Evolutionary conservation across 2,888 invertebrate genomes (phyloP).

Genomic region (Eilema griseolum): DNA sequence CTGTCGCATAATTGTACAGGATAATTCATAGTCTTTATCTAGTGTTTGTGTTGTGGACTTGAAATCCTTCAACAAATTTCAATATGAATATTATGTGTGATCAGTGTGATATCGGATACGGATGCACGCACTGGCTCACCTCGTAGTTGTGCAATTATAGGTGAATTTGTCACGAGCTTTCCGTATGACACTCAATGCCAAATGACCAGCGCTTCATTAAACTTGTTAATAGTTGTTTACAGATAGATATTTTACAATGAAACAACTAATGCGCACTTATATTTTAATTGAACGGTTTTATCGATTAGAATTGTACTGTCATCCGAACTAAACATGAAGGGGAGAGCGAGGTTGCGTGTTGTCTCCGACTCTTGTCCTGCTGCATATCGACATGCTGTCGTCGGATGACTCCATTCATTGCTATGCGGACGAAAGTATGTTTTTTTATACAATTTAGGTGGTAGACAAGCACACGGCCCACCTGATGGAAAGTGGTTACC

Average conservation of each 20-base stretch:
- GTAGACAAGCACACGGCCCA: too few species aligned
- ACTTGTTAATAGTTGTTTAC: slow-evolving; percentile 13
- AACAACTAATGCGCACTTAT: background rate
- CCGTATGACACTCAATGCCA: slow-evolving; percentile 45
- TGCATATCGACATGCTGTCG: too few species aligned
- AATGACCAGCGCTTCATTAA: slow-evolving; percentile 12
- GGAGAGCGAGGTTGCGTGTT: too few species aligned
- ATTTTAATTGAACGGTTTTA: too few species aligned
- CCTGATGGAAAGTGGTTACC: too few species aligned
- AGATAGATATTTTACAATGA: background rate
- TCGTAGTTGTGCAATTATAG: slow-evolving; percentile 45
- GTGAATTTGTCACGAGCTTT: slow-evolving; percentile 53
- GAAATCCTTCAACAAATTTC: slow-evolving; percentile 47
- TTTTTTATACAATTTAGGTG: too few species aligned
- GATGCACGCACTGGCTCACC: slow-evolving; percentile 47
- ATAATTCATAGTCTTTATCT: slow-evolving; percentile 16
- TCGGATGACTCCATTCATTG: too few species aligned
- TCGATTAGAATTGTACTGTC: too few species aligned
- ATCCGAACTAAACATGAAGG: too few species aligned
- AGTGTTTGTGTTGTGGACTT: slow-evolving; percentile 6
- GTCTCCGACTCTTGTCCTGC: too few species aligned
- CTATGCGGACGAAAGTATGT: too few species aligned
- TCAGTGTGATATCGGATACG: slow-evolving; percentile 51
- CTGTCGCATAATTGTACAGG: slow-evolving; percentile 7
- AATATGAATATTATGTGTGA: slow-evolving; percentile 41